Conservation (phyloP, 2,113 vertebrate genomes). For the Lamprotornis superbus region DNA sequence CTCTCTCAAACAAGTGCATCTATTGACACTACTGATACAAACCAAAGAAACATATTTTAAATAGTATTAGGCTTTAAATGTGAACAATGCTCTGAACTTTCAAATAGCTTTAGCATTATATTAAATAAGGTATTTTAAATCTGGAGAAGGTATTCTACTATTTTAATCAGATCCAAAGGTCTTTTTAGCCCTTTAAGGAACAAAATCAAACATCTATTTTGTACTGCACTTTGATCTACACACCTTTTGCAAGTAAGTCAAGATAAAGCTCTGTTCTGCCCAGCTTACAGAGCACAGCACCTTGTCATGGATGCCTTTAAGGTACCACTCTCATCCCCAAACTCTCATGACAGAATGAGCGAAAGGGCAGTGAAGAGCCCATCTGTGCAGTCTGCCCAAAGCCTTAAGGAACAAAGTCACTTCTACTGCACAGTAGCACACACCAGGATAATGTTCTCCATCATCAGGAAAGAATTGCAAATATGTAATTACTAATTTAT, state of each 20-base stretch:
- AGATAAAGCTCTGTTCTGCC: neutral
- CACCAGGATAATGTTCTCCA: neutral
- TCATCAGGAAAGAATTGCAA: conserved; percentile 53
- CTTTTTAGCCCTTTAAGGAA: neutral
- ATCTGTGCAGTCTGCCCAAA: neutral
- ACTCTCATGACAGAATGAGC: neutral
- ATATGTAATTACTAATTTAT: conserved; percentile 37
- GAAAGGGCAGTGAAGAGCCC: neutral
- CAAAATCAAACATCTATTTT: neutral
- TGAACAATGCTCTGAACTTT: neutral
- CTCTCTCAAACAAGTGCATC: neutral
- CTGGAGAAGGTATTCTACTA: neutral
- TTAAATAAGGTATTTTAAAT: neutral
- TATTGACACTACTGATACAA: neutral
- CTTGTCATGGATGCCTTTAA: neutral
- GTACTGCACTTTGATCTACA: neutral
- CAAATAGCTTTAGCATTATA: neutral
- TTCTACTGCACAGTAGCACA: neutral
- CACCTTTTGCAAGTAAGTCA: neutral
- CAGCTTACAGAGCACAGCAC: neutral
- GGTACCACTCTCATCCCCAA: neutral
- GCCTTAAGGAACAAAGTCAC: neutral
- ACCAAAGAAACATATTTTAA: neutral
- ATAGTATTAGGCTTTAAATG: neutral
- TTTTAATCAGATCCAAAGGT: conserved; percentile 20